Conservation (phyloP, 64 coral and sea anemone species). For the Anthopleura sola region DNA sequence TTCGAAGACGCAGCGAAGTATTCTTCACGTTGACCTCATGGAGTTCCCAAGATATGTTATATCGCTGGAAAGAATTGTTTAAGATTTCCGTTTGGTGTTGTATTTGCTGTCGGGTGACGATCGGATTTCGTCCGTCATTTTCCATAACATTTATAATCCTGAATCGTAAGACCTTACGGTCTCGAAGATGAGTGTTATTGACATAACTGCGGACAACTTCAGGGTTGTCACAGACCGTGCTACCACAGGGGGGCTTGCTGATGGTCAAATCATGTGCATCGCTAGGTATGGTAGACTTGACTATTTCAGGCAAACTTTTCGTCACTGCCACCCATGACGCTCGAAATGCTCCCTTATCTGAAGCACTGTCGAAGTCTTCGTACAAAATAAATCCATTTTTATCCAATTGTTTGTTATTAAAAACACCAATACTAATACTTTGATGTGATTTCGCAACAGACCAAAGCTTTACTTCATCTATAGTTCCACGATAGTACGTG, state of each 20-base stretch:
- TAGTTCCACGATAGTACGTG: slow-evolving; percentile 67
- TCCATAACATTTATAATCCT: slow-evolving; percentile 84
- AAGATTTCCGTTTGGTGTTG: slow-evolving; percentile 51
- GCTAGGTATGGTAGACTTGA: slow-evolving; percentile 75
- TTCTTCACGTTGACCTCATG: slow-evolving; percentile 54
- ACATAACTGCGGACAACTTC: slow-evolving; percentile 92
- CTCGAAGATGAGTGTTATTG: slow-evolving; percentile 59
- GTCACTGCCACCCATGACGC: slow-evolving; percentile 53
- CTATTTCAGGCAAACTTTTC: slow-evolving; percentile 50
- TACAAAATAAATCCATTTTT: slow-evolving; percentile 37
- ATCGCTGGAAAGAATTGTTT: slow-evolving; percentile 44
- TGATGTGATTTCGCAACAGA: slow-evolving; percentile 76
- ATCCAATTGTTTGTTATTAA: slow-evolving; percentile 21
- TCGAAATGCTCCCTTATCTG: slow-evolving; percentile 20
- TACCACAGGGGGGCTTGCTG: slow-evolving; percentile 81
- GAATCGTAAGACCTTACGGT: slow-evolving; percentile 58
- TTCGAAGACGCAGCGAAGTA: slow-evolving; percentile 60
- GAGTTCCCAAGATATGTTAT: slow-evolving; percentile 79
- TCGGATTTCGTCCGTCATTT: slow-evolving; percentile 71
- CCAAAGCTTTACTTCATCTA: slow-evolving; percentile 91
- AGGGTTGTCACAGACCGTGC: slow-evolving; percentile 91
- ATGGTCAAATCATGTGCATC: slow-evolving; percentile 86
- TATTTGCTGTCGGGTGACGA: slow-evolving; percentile 62
- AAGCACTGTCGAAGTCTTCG: slow-evolving; percentile 54
- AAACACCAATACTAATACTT: slow-evolving; percentile 56